Evolutionary conservation across 2,888 invertebrate species (phyloP).

Genomic region (Pterostichus madidus): DNA sequence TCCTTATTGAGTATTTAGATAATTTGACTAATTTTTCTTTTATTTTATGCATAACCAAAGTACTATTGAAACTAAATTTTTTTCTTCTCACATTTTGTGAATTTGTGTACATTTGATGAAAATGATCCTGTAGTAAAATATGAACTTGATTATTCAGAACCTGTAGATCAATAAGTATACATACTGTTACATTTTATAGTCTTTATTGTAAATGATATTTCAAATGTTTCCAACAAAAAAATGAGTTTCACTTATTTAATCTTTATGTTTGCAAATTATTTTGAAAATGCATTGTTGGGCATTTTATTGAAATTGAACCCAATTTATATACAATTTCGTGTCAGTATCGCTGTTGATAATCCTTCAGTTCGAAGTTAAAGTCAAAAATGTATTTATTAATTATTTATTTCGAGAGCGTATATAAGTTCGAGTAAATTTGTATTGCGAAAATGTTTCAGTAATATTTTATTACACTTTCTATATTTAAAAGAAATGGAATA

Average conservation of each 20-base stretch:
- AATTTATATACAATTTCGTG: conserved; percentile 32
- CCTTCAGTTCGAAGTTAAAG: background rate
- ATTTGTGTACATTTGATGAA: conserved; percentile 58
- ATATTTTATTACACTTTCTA: conserved; percentile 8
- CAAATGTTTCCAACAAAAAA: conserved; percentile 58
- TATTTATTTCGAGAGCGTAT: conserved; percentile 45
- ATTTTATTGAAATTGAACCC: conserved; percentile 39
- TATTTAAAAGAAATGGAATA: background rate
- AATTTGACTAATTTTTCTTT: conserved; percentile 24
- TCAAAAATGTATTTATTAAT: conserved; percentile 44
- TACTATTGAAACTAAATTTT: conserved; percentile 41
- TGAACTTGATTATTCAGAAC: conserved; percentile 50
- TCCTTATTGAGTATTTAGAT: conserved; percentile 35
- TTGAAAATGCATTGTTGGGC: conserved; percentile 26
- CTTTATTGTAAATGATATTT: conserved; percentile 66
- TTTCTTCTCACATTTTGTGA: conserved; percentile 47
- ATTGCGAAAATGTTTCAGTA: conserved; percentile 41
- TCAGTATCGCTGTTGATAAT: conserved; percentile 18
- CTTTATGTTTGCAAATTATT: conserved; percentile 30
- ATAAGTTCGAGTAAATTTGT: conserved; percentile 31
- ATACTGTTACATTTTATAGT: conserved; percentile 66
- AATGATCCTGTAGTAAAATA: conserved; percentile 57
- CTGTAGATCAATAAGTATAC: conserved; percentile 64
- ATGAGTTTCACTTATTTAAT: conserved; percentile 26
- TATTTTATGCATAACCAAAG: conserved; percentile 59